Evolutionary conservation across 2,797 vertebrate genomes (phyloP), one percentile per base, ranked within the genome.

Genomic region (Sarcophilus harrisii): DNA sequence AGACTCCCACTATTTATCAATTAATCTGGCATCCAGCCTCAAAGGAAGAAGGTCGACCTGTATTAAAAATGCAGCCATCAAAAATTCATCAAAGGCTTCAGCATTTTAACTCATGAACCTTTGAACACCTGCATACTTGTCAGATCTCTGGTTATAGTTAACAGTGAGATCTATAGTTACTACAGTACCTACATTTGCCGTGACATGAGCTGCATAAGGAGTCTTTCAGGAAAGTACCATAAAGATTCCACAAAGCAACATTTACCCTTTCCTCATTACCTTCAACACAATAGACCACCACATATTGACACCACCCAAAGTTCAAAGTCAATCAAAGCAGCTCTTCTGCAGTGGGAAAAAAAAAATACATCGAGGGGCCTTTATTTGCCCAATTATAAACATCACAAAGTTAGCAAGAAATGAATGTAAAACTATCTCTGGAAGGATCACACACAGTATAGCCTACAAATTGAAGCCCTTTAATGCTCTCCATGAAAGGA

Each of bases 61-160:
- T 98, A 98, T 99, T 98, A 99, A 98, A 99, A 99, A 99, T 98
- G 98, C 98, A 98, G 98, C 97, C 98, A 99, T 99, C 98, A 99
- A 99, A 99, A 99, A 99, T 99, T 99, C 98, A 99, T 99, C 99
- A 99, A 99, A 99, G 98, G 92, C 97, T 98, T 96, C 98, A 98
- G 97, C 98, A 99, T 98, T 98, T 99, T 98, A 99, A 98, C 98
- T 98, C 89, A 57, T 96, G 96, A 98, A 98, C 98, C 98, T 99
- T 99, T 99, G 98, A 99, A 99, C 98, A 99, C 98, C 98, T 98
- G 97, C 98, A 98, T 92, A 97, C 98, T 97, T 98, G 98, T 98
- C 98, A 98, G 98, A 98, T 98, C 98, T 98, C 97, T 96, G 97
- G 98, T 98, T 98, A 98, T 96, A 98, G 98, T 98, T 98, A 99